Evolutionary conservation across 2,797 vertebrate genomes (phyloP), one percentile per base, ranked within the genome.

Genomic region (Xenentodon cancila): DNA sequence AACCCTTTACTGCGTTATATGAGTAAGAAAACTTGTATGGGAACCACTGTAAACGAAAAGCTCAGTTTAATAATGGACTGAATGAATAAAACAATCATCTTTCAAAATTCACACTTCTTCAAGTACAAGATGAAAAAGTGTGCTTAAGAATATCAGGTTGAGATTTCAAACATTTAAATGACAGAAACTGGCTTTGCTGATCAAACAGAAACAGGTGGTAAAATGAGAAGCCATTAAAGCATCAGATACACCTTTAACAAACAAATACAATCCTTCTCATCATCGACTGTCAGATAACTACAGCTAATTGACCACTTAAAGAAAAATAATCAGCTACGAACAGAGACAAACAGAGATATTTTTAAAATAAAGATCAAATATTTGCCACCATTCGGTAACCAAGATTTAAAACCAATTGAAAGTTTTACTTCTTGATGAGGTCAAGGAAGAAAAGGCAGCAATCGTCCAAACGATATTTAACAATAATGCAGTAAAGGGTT

Each of bases 401-500:
- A 64, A 71, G 18, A 42, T 54, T 46, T 48, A 59, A 55, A 71
- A 53, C 7, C 40, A 67, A 25, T 54, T 70, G 30, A 15, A 53
- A 74, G 58, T 46, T 20, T 48, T 51, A 57, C 58, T 71, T 68
- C 2, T 15, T 55, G 20, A 44, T 54, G 3, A 32, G n/a, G 9
- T 47, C 34, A 27, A 19, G n/a, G 3, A 71, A 50, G 54, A 58
- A 57, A 69, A 58, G 52, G 16, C 37, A 43, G 40, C 17, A 44
- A 15, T 52, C 7, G 2, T 57, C 20, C 34, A 37, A 30, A 53
- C 6, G 20, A 1, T 54, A 30, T 30, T 58, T 59, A 64, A n/a
- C 19, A 32, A 47, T 16, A 71, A 64, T 70, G 77, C 77, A 84
- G 84, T 75, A 81, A 87, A 84, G 77, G 74, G 77, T 85, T 73